Conservation (phyloP, 2,888 invertebrate genomes). For the Hermaeophaga mercurialis region DNA sequence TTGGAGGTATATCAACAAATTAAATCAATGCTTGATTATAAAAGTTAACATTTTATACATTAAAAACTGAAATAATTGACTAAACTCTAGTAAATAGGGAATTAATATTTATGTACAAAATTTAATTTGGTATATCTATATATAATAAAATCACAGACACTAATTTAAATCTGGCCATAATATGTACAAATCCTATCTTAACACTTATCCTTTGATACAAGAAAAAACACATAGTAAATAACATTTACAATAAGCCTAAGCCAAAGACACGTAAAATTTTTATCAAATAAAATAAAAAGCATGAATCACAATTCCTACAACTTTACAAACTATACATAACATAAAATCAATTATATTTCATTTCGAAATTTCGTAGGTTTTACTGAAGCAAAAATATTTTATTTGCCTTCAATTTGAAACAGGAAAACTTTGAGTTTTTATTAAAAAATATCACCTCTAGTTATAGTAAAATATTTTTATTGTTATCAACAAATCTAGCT, state of each 20-base stretch:
- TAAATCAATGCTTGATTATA: constrained; percentile 53
- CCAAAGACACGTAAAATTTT: constrained; percentile 8
- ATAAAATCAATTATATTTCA: neutral
- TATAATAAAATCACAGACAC: constrained; percentile 57
- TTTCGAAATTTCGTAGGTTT: neutral
- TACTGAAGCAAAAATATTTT: neutral
- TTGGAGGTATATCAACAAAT: constrained; percentile 50
- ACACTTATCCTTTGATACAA: constrained; percentile 18
- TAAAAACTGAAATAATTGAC: constrained; percentile 51
- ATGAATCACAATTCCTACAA: constrained; percentile 3
- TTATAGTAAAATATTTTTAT: too few species aligned
- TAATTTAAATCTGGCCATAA: constrained; percentile 54
- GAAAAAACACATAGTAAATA: constrained; percentile 19
- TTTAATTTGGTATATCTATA: constrained; percentile 49
- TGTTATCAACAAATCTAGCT: too few species aligned
- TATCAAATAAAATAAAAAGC: neutral
- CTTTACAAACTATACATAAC: too few species aligned
- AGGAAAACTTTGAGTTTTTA: too few species aligned
- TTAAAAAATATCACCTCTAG: too few species aligned
- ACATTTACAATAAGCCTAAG: constrained; percentile 22
- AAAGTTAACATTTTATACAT: constrained; percentile 55
- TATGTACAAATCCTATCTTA: constrained; percentile 41
- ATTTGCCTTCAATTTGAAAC: constrained; percentile 5
- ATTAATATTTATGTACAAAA: constrained; percentile 48
- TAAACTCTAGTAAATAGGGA: constrained; percentile 51